These are phyloP conservation scores for Otis tarda DNA, from an alignment of 2,113 vertebrate species.

Conservation along the genomic window DNA sequence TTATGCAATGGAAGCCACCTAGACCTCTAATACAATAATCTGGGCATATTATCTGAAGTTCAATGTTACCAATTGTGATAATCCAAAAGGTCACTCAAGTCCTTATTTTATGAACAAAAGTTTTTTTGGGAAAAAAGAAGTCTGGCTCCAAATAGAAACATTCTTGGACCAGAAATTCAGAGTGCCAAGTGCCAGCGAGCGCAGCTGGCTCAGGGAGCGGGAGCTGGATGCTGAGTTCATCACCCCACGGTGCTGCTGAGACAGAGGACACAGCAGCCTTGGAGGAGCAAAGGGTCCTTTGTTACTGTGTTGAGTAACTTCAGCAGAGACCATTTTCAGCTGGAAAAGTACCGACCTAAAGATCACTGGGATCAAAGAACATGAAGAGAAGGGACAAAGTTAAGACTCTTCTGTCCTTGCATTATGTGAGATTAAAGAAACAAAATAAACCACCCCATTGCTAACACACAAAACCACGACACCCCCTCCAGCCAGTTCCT, in stretches of 20 bases:
- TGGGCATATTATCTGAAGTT: not conserved
- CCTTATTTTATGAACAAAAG: not conserved
- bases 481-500: not conserved
- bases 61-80: not conserved
- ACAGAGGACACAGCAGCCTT: not conserved
- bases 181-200: not conserved
- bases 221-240: not conserved
- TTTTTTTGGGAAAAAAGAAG: not conserved
- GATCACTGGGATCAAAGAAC: not conserved
- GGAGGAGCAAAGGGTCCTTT: not conserved
- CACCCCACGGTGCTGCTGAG: not conserved
- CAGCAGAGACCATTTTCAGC: not conserved
- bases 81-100: not conserved
- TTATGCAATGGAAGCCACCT: not conserved
- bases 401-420: not conserved
- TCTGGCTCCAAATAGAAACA: not conserved
- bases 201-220: not conserved
- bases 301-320: not conserved
- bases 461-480: not conserved
- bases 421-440: not conserved
- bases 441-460: not conserved
- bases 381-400: not conserved
- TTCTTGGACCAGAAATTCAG: not conserved
- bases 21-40: not conserved
- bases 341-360: not conserved